phyloP scores from a whole-genome alignment of 1,140 invertebrate genomes.

The Drosophila ohnishii region DNA sequence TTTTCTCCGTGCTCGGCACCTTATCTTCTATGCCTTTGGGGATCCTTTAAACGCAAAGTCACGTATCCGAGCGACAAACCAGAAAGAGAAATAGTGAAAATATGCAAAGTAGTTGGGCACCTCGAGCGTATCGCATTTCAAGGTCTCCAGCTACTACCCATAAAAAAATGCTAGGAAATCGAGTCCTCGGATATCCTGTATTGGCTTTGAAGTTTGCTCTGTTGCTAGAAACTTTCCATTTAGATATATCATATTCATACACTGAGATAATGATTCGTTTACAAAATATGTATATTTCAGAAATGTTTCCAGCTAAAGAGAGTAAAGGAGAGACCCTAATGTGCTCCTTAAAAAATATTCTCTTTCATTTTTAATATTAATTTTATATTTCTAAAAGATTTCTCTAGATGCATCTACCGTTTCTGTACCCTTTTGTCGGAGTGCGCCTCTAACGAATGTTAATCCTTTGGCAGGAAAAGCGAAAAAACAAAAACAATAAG shows the following conservation, averaged over 20 bases:
- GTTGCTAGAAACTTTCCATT: slow-evolving; percentile 17
- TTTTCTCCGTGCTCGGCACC: slow-evolving; percentile 9
- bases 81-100: slow-evolving; percentile 75
- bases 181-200: slow-evolving; percentile 22
- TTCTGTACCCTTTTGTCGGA: slow-evolving; percentile 6
- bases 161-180: slow-evolving; percentile 43
- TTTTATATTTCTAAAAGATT: slow-evolving; percentile 1
- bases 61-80: slow-evolving; percentile 63
- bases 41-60: slow-evolving; percentile 52
- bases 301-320: too few relatives aligned
- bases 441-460: slow-evolving; percentile 34
- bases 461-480: slow-evolving; percentile 29
- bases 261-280: neutral
- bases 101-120: slow-evolving; percentile 69
- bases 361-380: neutral
- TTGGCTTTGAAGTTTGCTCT: slow-evolving; percentile 27
- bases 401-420: slow-evolving; percentile 1
- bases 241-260: slow-evolving; percentile 11
- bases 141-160: slow-evolving; percentile 49
- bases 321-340: too few relatives aligned
- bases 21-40: slow-evolving; percentile 41
- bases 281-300: too few relatives aligned
- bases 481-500: slow-evolving; percentile 62
- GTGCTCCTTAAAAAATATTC: neutral
- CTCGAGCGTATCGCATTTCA: slow-evolving; percentile 68